These are phyloP conservation scores for Sinosuthora webbiana DNA, from an alignment of 2,113 vertebrate species.

Conservation along the genomic window DNA sequence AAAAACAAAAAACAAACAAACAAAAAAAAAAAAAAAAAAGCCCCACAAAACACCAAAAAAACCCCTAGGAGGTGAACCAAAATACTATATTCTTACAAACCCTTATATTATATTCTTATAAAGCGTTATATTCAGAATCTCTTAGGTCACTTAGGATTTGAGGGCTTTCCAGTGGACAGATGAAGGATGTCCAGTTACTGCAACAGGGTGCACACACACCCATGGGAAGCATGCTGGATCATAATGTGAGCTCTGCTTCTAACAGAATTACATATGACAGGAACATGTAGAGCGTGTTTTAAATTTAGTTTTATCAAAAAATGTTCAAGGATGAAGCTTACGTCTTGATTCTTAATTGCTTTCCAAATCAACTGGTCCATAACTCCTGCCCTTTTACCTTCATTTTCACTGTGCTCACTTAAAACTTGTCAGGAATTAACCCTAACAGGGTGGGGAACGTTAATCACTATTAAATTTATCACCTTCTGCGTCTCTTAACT, in stretches of 20 bases:
- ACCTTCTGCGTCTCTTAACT: not conserved
- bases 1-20: not conserved
- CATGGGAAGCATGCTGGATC: not conserved
- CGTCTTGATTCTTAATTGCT: constrained; percentile 67
- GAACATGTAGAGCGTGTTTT: not conserved
- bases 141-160: not conserved
- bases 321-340: not conserved
- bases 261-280: not conserved
- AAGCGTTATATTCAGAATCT: not conserved
- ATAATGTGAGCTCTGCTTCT: not conserved
- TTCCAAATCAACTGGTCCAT: constrained; percentile 57
- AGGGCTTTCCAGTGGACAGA: not conserved
- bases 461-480: not conserved
- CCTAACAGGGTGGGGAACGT: not conserved
- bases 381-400: constrained; percentile 66
- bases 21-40: not conserved
- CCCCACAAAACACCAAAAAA: not conserved
- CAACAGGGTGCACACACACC: accelerated
- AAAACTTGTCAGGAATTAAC: not conserved
- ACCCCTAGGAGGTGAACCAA: not conserved
- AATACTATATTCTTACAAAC: not conserved
- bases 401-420: constrained; percentile 71
- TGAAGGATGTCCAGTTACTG: not conserved
- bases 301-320: not conserved
- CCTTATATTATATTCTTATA: not conserved